A percentile compares a stretch with the other conserved stretches of the same genome.
These are phyloP conservation scores for Cossypha dichroa DNA, from an alignment of 2,797 vertebrate species.

Conservation along the genomic window DNA sequence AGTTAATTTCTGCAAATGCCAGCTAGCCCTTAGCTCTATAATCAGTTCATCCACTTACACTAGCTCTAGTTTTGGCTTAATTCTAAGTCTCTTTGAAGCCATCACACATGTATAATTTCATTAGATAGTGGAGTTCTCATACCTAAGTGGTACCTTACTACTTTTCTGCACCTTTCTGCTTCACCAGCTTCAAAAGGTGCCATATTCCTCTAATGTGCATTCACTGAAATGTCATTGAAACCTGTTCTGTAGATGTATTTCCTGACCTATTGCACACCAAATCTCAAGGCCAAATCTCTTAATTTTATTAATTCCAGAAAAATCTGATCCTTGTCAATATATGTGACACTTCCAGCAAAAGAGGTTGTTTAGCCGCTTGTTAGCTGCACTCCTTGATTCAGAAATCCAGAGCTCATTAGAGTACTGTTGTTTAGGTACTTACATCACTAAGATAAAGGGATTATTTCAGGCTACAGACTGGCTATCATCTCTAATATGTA, in stretches of 20 bases:
- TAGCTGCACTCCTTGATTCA: neutral
- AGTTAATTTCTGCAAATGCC: slow-evolving; percentile 4
- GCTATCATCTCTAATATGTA: slow-evolving; percentile 8
- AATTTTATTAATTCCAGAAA: neutral
- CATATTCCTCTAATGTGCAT: neutral
- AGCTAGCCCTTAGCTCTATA: neutral
- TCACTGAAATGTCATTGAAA: neutral
- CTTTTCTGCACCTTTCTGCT: neutral
- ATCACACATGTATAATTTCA: neutral
- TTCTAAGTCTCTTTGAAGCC: slow-evolving; percentile 31
- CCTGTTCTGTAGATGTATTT: neutral
- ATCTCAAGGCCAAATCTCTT: neutral
- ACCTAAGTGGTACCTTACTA: neutral
- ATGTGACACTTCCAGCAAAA: neutral
- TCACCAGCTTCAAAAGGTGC: neutral
- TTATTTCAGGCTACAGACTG: neutral
- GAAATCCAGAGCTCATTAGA: neutral
- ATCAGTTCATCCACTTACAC: slow-evolving; percentile 7
- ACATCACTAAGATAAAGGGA: slow-evolving; percentile 1
- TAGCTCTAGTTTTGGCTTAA: slow-evolving; percentile 16
- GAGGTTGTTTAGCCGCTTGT: neutral
- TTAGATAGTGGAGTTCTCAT: neutral
- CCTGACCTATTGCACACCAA: neutral
- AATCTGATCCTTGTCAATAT: neutral
- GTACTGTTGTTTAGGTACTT: neutral